Evolutionary conservation across 2,113 vertebrate species (phyloP).

Genomic region (Limnothrissa miodon): DNA sequence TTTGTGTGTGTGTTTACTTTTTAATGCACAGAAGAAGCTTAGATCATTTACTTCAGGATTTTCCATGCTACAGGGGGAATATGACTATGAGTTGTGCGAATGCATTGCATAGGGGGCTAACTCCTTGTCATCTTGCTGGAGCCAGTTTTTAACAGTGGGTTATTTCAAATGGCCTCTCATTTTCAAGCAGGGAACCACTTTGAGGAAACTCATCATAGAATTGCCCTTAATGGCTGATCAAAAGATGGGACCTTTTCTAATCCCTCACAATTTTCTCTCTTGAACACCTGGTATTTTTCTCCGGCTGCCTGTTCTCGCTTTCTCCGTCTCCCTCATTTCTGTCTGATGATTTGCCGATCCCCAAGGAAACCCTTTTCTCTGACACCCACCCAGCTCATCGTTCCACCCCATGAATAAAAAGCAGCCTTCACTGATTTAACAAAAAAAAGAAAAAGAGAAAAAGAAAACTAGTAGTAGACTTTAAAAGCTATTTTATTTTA

Average conservation of each 20-base stretch:
- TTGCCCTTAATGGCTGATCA: constrained; percentile 14
- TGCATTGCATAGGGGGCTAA: background rate
- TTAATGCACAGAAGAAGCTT: background rate
- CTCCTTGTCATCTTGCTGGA: background rate
- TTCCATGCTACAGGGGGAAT: background rate
- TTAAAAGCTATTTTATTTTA: background rate
- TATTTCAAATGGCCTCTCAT: background rate
- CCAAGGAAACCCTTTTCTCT: constrained; percentile 2
- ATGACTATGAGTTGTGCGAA: background rate
- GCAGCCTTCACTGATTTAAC: background rate
- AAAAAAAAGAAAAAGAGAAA: background rate
- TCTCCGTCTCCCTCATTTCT: background rate
- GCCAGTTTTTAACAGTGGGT: background rate
- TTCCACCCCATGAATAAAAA: background rate
- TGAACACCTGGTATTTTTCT: constrained; percentile 3
- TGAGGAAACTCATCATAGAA: background rate
- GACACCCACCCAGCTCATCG: constrained; percentile 26
- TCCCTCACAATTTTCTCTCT: background rate
- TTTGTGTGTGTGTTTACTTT: background rate
- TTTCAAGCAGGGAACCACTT: constrained; percentile 4
- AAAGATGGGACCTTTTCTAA: background rate
- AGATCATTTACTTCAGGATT: background rate
- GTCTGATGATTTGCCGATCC: constrained; percentile 9
- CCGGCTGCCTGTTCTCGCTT: background rate
- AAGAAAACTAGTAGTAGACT: background rate